Conservation (phyloP, 1,140 invertebrate genomes). For the Drosophila paulistorum region DNA sequence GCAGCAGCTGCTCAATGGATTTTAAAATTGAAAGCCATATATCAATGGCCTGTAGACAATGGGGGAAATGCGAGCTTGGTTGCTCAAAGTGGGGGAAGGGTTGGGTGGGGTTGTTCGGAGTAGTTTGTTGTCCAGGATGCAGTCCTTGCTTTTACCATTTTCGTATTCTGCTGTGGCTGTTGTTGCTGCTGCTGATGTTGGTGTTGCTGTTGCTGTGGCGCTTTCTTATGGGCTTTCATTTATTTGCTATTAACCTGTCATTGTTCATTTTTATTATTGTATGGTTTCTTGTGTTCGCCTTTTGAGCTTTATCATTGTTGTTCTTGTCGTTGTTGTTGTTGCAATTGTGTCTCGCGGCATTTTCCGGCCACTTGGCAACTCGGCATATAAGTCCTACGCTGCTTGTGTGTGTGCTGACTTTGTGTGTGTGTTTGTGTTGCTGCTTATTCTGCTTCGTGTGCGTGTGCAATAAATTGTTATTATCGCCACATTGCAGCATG, state of each 20-base stretch:
- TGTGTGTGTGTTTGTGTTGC: slow-evolving; percentile 33
- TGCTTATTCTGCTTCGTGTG: slow-evolving; percentile 41
- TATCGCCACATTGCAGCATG: slow-evolving; percentile 80
- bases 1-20: slow-evolving; percentile 71
- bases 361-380: slow-evolving; percentile 64
- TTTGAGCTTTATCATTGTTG: slow-evolving; percentile 35
- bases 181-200: slow-evolving; percentile 27
- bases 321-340: slow-evolving; percentile 44
- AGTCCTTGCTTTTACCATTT: slow-evolving; percentile 16
- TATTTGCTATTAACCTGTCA: slow-evolving; percentile 83
- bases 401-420: slow-evolving; percentile 17
- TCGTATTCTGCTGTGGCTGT: slow-evolving; percentile 38
- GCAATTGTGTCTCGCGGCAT: slow-evolving; percentile 74
- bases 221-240: slow-evolving; percentile 81
- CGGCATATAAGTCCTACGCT: slow-evolving; percentile 44
- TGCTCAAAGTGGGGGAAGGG: neutral
- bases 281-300: slow-evolving; percentile 34
- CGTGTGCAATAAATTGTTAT: slow-evolving; percentile 82
- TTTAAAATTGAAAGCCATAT: slow-evolving; percentile 83
- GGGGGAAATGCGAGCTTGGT: slow-evolving; percentile 1
- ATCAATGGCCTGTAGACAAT: slow-evolving; percentile 66
- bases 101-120: neutral
- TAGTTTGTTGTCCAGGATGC: slow-evolving; percentile 24
- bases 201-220: slow-evolving; percentile 41
- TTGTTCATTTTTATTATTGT: slow-evolving; percentile 83